phyloP scores from a whole-genome alignment of 1,140 invertebrate genomes.

The Capitella teleta region DNA sequence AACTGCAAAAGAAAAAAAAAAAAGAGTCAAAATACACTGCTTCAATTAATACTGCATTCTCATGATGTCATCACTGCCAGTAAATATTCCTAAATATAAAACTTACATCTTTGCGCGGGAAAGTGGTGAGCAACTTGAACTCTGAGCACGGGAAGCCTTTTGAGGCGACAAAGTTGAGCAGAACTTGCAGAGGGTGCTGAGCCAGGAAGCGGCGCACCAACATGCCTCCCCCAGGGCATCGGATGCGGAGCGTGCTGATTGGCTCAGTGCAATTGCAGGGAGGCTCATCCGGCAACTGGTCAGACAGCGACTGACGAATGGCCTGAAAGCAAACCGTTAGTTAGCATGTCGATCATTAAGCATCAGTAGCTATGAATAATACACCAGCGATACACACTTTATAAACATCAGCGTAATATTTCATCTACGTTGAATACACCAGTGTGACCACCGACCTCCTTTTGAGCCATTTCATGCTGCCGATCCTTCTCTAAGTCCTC shows the following conservation, averaged over 20 bases:
- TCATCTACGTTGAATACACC: not conserved
- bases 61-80: not conserved
- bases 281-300: slow-evolving; percentile 51
- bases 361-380: not conserved
- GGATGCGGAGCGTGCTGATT: slow-evolving; percentile 62
- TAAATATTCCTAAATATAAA: not conserved
- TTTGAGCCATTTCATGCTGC: not conserved
- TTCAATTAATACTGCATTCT: not conserved
- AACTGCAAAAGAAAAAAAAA: slow-evolving; percentile 52
- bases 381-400: not conserved
- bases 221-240: slow-evolving; percentile 60
- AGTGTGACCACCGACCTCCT: not conserved
- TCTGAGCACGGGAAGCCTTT: slow-evolving; percentile 75
- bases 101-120: slow-evolving; percentile 71
- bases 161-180: slow-evolving; percentile 74
- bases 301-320: slow-evolving; percentile 34
- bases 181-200: slow-evolving; percentile 54
- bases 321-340: slow-evolving; percentile 22
- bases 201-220: slow-evolving; percentile 62
- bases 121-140: slow-evolving; percentile 81
- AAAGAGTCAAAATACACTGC: slow-evolving; percentile 1
- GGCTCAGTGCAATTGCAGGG: slow-evolving; percentile 46
- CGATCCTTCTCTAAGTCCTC: not conserved
- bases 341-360: not conserved
- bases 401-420: not conserved